Conservation (phyloP, 2,797 vertebrate genomes). For the Pangasius mekongensis region DNA sequence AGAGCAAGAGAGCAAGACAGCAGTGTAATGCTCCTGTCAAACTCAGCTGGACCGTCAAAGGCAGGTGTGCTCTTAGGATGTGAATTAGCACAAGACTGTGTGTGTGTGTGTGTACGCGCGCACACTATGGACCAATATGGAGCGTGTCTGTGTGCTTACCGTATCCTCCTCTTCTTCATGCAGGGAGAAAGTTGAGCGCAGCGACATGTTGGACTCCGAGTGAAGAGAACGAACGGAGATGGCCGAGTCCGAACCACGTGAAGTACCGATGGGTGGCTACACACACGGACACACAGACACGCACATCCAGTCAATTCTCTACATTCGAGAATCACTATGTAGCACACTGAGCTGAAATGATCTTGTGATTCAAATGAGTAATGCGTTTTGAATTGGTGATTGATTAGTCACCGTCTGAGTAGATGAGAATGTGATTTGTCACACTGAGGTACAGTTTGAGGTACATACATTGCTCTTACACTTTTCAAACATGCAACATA, state of each 20-base stretch:
- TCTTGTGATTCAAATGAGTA: not conserved
- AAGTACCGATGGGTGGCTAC: conserved; percentile 54
- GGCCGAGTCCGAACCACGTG: conserved; percentile 89
- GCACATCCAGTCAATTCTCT: not conserved
- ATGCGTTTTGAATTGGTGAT: not conserved
- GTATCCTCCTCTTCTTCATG: conserved; percentile 98
- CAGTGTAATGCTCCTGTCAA: conserved; percentile 14
- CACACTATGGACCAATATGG: not conserved
- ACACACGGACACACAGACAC: conserved; percentile 18
- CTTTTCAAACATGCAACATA: not conserved
- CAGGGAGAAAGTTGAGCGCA: conserved; percentile 96
- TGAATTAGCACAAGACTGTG: not conserved
- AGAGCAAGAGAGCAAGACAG: not conserved
- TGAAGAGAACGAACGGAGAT: conserved; percentile 96
- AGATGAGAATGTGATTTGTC: not conserved
- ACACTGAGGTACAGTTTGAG: not conserved
- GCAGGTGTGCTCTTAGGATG: not conserved
- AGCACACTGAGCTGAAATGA: not conserved
- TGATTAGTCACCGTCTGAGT: not conserved
- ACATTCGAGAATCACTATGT: not conserved
- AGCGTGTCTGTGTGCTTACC: conserved; percentile 72
- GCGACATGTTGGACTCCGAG: conserved; percentile 97
- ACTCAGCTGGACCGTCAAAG: conserved; percentile 33
- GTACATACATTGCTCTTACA: not conserved
- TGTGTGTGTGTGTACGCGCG: not conserved